A percentile compares a stretch with the other conserved stretches of the same genome.
Evolutionary conservation across 2,113 vertebrate species (phyloP).

Genomic region (Psilopogon haemacephalus): DNA sequence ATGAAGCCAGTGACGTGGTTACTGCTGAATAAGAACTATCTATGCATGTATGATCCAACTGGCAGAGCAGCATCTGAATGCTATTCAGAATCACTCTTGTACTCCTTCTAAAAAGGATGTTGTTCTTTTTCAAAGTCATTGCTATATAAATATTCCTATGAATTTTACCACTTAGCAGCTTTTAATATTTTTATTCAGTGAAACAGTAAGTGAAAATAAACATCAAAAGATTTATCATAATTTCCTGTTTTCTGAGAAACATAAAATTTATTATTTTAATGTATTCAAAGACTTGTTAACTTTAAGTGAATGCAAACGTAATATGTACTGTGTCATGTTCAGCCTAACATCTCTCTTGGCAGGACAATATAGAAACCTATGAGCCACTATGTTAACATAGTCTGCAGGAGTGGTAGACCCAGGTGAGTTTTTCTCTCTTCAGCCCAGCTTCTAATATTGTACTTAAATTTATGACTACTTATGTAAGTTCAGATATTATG

Average conservation of each 20-base stretch:
- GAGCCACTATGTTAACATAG: not conserved
- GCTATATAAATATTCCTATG: not conserved
- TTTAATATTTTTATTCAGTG: not conserved
- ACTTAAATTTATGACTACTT: not conserved
- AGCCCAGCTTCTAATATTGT: not conserved
- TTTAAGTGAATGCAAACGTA: not conserved
- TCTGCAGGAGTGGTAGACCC: not conserved
- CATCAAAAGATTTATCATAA: not conserved
- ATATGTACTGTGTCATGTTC: not conserved
- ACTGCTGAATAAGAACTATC: not conserved
- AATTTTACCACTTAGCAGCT: not conserved
- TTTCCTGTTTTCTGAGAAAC: not conserved
- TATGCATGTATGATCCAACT: not conserved
- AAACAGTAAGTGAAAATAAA: not conserved
- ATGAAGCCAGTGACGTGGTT: not conserved
- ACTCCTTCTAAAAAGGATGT: not conserved
- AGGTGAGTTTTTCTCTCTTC: not conserved
- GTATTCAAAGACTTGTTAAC: not conserved
- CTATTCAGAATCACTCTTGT: not conserved
- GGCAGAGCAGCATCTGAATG: not conserved
- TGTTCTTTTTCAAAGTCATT: not conserved
- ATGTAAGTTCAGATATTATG: not conserved
- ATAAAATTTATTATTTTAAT: not conserved
- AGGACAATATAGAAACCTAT: not conserved
- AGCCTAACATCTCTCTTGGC: not conserved